Evolutionary conservation across 1,140 invertebrate species (phyloP), one percentile per base, ranked within the genome.

Genomic region (Oreohelix idahoensis): DNA sequence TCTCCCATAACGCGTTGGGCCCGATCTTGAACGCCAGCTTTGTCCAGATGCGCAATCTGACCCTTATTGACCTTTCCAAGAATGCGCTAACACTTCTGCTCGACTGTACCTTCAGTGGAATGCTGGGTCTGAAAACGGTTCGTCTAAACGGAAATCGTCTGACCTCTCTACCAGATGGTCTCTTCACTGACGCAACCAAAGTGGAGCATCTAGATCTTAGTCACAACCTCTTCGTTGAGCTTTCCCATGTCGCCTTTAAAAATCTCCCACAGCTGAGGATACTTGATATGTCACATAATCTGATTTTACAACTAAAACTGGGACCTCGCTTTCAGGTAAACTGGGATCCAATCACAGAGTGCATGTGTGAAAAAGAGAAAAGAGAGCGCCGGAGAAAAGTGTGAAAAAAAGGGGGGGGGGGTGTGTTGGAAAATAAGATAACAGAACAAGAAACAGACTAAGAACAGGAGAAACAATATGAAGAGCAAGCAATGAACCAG

Each of bases 281-380:
- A 29, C 85, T 91, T n/a, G 89, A 91, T 74, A 69, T 89, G 2
- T 89, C 88, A 45, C 86, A 83, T 84, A 91, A 91, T 79, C 58
- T 85, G 13, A 69, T 90, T n/a, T 83, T 42, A 0, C 53, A 77
- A 2, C 84, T 87, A 8, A 81, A 83, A 36, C 79, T 91, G 35
- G 88, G 87, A 49, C 74, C 86, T 0, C 53, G 88, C 70, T 71
- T 71, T 49, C 79, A 81, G 79, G 79, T 81, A 39, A 71, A 39
- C 63, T 32, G n/a, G n/a, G n/a, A n/a, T n/a, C n/a, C n/a, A n/a
- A n/a, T n/a, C n/a, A n/a, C n/a, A 49, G 45, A 49, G 45, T 11
- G 45, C 8, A 17, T 11, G 45, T 11, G 45, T 11, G 45, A 49
- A 17, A 49, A 17, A 49, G 45, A 49, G 45, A 49, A 17, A 17